A percentile compares a stretch with the other conserved stretches of the same genome.
These are phyloP conservation scores for Perizoma flavofasciatum DNA, from an alignment of 2,888 invertebrate species.

Conservation along the genomic window DNA sequence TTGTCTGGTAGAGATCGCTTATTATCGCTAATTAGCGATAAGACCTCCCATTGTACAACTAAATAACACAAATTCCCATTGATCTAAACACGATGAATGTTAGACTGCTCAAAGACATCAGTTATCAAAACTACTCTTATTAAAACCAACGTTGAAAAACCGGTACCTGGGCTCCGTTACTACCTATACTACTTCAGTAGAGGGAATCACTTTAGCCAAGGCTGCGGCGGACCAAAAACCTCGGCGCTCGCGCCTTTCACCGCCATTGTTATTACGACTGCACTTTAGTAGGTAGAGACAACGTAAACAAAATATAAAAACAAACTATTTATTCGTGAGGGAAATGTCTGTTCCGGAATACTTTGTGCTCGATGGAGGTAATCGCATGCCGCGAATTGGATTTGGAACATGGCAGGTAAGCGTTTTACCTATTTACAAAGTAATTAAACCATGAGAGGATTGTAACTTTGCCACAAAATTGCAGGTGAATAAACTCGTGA, in stretches of 20 bases:
- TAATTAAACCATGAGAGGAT: background rate
- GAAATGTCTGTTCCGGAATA: slow-evolving; percentile 62
- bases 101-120: background rate
- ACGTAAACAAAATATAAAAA: slow-evolving; percentile 17
- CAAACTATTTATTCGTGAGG: slow-evolving; percentile 23
- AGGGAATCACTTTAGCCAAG: slow-evolving; percentile 39
- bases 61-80: too few species aligned
- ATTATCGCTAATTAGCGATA: too few species aligned
- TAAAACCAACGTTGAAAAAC: slow-evolving; percentile 26
- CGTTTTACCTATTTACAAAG: slow-evolving; percentile 30
- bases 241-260: slow-evolving; percentile 39
- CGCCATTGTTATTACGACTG: slow-evolving; percentile 48
- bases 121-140: slow-evolving; percentile 1
- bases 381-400: slow-evolving; percentile 88
- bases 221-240: slow-evolving; percentile 36
- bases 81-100: too few species aligned
- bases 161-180: slow-evolving; percentile 21
- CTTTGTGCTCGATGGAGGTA: slow-evolving; percentile 75
- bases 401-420: slow-evolving; percentile 92
- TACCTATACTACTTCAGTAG: slow-evolving; percentile 26
- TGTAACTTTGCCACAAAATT: slow-evolving; percentile 2
- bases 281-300: slow-evolving; percentile 40
- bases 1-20: too few species aligned
- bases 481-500: slow-evolving; percentile 31
- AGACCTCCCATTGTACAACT: too few species aligned